Evolutionary conservation across 2,113 vertebrate species (phyloP).

Genomic region (Oryzias melastigma): DNA sequence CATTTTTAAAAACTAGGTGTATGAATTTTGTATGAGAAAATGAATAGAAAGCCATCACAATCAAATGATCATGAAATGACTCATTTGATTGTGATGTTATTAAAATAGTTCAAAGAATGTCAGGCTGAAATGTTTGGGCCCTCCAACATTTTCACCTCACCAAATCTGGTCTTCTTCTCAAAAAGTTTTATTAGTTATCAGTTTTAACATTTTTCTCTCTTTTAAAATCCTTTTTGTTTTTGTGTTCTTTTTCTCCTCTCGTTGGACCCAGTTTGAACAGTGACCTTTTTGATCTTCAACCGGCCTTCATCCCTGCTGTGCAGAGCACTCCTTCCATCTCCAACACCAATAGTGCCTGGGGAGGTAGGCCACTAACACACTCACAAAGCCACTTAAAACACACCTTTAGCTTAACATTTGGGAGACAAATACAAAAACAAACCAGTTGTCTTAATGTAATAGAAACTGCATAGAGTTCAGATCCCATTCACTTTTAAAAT

Average conservation of each 20-base stretch:
- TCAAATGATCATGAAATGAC: too few species aligned
- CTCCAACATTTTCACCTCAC: too few species aligned
- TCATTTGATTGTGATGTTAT: too few species aligned
- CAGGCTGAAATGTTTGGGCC: too few species aligned
- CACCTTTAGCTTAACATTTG: background rate
- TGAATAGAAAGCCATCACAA: too few species aligned
- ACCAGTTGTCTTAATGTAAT: background rate
- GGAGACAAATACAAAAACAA: too few species aligned
- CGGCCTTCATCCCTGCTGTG: slow-evolving; percentile 88
- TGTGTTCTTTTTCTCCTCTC: slow-evolving; percentile 1
- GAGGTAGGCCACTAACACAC: slow-evolving; percentile 76
- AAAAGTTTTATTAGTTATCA: background rate
- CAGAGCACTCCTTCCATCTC: slow-evolving; percentile 88
- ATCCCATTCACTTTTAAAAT: too few species aligned
- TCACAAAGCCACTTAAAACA: background rate
- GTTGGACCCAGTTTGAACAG: slow-evolving; percentile 88
- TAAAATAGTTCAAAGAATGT: too few species aligned
- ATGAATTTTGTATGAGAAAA: too few species aligned
- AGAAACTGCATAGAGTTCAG: background rate
- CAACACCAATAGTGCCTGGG: slow-evolving; percentile 85
- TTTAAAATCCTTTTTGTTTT: background rate
- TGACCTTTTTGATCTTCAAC: slow-evolving; percentile 92
- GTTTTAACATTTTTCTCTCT: background rate
- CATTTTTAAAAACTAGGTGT: too few species aligned
- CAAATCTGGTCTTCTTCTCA: too few species aligned